Conservation (phyloP, 1,140 invertebrate species). For the Caerostris extrusa region DNA sequence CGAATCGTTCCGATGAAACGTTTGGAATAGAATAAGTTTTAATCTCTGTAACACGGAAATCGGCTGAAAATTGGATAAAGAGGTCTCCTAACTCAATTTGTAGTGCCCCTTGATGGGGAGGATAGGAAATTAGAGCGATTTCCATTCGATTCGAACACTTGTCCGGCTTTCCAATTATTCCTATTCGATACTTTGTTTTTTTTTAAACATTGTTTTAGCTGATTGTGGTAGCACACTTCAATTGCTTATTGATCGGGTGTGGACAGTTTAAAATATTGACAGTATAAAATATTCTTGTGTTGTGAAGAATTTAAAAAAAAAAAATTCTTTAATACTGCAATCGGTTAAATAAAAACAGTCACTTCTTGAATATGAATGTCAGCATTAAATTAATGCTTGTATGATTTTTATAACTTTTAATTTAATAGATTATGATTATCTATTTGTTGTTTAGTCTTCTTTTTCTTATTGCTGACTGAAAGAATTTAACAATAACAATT, state of each 20-base stretch:
- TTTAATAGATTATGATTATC: too few species aligned
- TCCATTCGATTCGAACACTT: constrained; percentile 37
- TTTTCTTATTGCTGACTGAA: too few species aligned
- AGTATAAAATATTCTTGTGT: too few species aligned
- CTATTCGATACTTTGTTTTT: not conserved
- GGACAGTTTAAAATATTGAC: too few species aligned
- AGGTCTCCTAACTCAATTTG: constrained; percentile 58
- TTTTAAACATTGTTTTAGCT: not conserved
- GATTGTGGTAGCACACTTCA: not conserved
- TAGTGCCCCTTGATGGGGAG: constrained; percentile 14
- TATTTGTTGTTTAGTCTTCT: too few species aligned
- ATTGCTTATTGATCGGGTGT: not conserved
- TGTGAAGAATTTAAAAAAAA: too few species aligned
- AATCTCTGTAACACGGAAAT: not conserved
- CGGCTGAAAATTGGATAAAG: constrained; percentile 59
- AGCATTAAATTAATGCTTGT: too few species aligned
- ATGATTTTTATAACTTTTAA: too few species aligned
- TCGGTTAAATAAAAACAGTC: too few species aligned
- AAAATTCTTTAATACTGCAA: too few species aligned
- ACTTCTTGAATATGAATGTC: too few species aligned
- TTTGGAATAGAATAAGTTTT: not conserved
- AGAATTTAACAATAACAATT: too few species aligned
- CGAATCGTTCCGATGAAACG: not conserved
- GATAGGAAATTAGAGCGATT: constrained; percentile 40
- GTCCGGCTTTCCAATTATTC: constrained; percentile 38